Evolutionary conservation across 2,888 invertebrate species (phyloP), one percentile per base, ranked within the genome.

Genomic region (Euclidia mi): DNA sequence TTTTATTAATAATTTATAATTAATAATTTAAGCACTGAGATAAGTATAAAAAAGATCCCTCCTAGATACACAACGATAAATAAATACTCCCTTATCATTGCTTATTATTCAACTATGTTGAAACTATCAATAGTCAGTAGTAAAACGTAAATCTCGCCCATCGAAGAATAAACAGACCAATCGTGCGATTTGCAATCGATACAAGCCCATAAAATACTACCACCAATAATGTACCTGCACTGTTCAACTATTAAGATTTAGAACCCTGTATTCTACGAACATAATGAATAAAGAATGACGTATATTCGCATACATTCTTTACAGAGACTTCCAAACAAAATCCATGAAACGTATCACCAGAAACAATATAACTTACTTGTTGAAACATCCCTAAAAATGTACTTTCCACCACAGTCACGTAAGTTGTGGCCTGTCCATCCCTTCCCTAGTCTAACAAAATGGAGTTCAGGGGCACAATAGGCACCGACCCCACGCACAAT

Each of bases 391-490:
- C 10, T 44, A 34, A 73, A 34, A 73, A 56, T 69, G 74, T 65
- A 69, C 55, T 74, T 70, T 51, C 48, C 3, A 35, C 20, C 45
- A 17, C 15, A 38, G 56, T 60, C 53, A 61, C 57, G 62, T 71
- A 61, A 70, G 41, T 53, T 48, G 44, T 34, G 44, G 44, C 14
- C 46, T 25, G 38, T 40, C 51, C 29, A 17, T 29, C 9, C n/a
- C 9, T n/a, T 37, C 61, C 53, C 52, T 25, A 40, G 51, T 43
- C 56, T 50, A 43, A 31, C 49, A 71, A 51, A 70, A 70, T 71
- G 28, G 38, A 50, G 50, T 38, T 11, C 71, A 17, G n/a, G 9
- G 20, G 41, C 11, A 3, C 12, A 41, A 46, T 43, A 46, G 37
- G 42, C 12, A 46, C n/a, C 12, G 18, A 17, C 40, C 34, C 31